Conservation (phyloP, 2,113 vertebrate species). For the Lanius collurio region DNA sequence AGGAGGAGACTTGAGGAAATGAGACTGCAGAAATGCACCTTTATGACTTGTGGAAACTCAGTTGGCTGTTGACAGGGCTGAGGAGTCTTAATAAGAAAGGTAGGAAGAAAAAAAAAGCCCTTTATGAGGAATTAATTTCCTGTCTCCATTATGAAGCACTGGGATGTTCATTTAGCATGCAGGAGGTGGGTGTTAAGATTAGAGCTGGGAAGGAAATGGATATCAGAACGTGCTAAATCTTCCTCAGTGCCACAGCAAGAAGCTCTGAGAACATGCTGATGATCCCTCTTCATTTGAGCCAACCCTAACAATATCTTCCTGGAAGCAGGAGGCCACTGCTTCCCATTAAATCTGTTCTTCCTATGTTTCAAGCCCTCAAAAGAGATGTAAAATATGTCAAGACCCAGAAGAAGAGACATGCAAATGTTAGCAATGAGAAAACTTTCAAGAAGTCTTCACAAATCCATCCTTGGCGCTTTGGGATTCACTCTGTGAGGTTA, state of each 20-base stretch:
- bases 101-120: not conserved
- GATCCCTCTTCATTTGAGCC: slow-evolving; percentile 7
- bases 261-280: not conserved
- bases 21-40: slow-evolving; percentile 45
- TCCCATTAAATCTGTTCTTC: not conserved
- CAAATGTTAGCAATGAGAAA: not conserved
- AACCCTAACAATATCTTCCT: not conserved
- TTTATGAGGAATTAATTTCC: slow-evolving; percentile 67
- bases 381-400: not conserved
- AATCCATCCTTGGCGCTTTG: not conserved
- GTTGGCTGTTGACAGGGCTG: slow-evolving; percentile 53
- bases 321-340: not conserved
- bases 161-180: slow-evolving; percentile 59
- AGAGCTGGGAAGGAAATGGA: slow-evolving; percentile 57
- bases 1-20: slow-evolving; percentile 51
- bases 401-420: not conserved
- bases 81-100: slow-evolving; percentile 33
- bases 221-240: slow-evolving; percentile 44
- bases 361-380: not conserved
- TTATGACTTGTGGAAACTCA: slow-evolving; percentile 32
- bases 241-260: slow-evolving; percentile 43
- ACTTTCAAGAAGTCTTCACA: not conserved
- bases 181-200: slow-evolving; percentile 48
- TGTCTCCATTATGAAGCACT: slow-evolving; percentile 45
- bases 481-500: not conserved